Evolutionary conservation across 2,113 vertebrate species (phyloP), one percentile per base, ranked within the genome.

Genomic region (Steatornis caripensis): DNA sequence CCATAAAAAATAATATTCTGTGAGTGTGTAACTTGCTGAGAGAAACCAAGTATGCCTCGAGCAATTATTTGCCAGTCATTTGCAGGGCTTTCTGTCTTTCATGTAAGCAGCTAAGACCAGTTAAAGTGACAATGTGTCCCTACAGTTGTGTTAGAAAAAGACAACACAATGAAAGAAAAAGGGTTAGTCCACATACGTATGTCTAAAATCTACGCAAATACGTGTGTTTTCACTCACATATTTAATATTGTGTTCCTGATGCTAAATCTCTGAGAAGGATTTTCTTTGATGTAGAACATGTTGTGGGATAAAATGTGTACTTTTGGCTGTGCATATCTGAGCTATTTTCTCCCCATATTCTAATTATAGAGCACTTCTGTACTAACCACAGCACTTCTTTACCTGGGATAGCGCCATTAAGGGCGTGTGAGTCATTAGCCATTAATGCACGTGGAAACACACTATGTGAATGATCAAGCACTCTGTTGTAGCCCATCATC

Each of bases 21-120:
- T 34, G 39, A 75, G 17, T 0, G 3, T 0, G 0, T 60, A 55
- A 37, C 55, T 82, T 9, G 1, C 43, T 68, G 65, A 61, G 70
- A 65, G 30, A 27, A 87, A 16, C 36, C 68, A 89, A 43, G 45
- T 32, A 20, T 26, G 19, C 69, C 36, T 90, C 34, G 48, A 72
- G 19, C 89, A 87, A 0, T 74, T 94, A 51, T 39, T 94, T 2
- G 0, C 20, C 21, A 45, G 26, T 57, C 20, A 19, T 49, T 62
- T 58, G 18, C 30, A 39, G 30, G 30, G 15, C n/a, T 64, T 83
- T 23, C 30, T 86, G 57, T 27, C 77, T 95, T 89, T 36, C 49
- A 41, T 39, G 36, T 68, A 26, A 32, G 34, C 54, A 61, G 17
- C 37, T 78, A 43, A 66, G 55, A 60, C 12, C 14, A 64, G 27